Evolutionary conservation across 2,797 vertebrate species (phyloP), one percentile per base, ranked within the genome.

Genomic region (Enteromius argenteus): DNA sequence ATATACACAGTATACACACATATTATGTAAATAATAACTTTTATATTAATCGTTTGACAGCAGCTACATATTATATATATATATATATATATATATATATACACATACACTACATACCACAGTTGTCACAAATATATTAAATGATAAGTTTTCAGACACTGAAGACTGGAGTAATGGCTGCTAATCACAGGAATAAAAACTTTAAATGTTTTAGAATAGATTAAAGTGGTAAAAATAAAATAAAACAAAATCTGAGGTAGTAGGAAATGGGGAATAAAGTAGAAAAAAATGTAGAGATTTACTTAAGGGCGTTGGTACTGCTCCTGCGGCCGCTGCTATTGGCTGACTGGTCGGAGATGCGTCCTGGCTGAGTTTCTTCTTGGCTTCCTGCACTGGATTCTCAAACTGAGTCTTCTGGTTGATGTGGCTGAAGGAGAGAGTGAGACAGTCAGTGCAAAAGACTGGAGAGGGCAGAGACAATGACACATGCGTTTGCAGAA

Each of bases 381-480:
- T 99, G 49, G 98, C 97, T 93, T 99, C 98, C 92, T 96, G 89
- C 11, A 99, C 98, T 13, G 98, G 98, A 89, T 99, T 99, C 94
- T 99, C 98, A 95, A 99, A 99, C 91, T 99, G 98, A 42, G 98
- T 99, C 95, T 98, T 99, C 96, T 99, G 98, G 93, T 98, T 99
- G 90, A 99, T 98, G 83, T 99, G 98, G 90, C 98, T 99, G 92
- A 66, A 80, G 53, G 49, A 74, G 85, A 44, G 30, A 11, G 19
- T 32, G 14, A 83, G 23, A 90, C 73, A 27, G 86, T 30, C 90
- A 87, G 66, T 86, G 44, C 3, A 67, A 71, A 85, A 32, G 77
- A 49, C 0, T 53, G 4, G 1, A 53, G 79, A 77, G 53, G 13
- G 30, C 27, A 62, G 30, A 68, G 23, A 49, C 30, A 51, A 67